These are phyloP conservation scores for Sorex araneus DNA, from an alignment of 2,113 vertebrate genomes.

Conservation along the genomic window DNA sequence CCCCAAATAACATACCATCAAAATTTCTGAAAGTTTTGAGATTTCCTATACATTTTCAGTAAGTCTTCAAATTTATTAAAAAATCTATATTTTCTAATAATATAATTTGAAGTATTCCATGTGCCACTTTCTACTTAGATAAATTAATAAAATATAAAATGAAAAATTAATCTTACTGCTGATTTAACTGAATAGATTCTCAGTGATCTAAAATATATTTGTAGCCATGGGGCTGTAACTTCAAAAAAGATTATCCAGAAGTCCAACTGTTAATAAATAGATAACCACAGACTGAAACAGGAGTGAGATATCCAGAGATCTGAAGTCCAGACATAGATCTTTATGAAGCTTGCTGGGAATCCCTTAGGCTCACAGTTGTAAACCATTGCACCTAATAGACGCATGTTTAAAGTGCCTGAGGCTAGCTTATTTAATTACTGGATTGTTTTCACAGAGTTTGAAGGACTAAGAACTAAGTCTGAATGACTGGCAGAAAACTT, in stretches of 20 bases:
- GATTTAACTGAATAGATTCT: background rate
- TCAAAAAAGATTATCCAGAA: background rate
- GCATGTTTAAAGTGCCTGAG: background rate
- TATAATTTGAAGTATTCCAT: background rate
- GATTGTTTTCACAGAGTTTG: background rate
- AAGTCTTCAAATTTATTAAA: background rate
- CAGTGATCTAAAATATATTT: background rate
- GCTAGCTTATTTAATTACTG: rapidly evolving
- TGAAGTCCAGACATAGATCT: rapidly evolving
- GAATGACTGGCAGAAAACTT: background rate
- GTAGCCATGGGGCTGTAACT: background rate
- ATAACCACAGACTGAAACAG: background rate
- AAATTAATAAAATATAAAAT: background rate
- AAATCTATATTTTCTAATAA: background rate
- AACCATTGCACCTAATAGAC: background rate
- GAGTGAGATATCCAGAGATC: background rate
- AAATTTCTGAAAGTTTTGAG: background rate
- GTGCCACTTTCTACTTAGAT: background rate
- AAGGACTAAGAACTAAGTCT: background rate
- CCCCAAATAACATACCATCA: too few species aligned
- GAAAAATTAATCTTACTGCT: background rate
- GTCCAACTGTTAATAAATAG: background rate
- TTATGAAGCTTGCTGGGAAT: background rate
- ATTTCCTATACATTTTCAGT: background rate
- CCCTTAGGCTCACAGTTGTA: rapidly evolving